Evolutionary conservation across 1,140 invertebrate species (phyloP), one percentile per base, ranked within the genome.

Genomic region (Melitaea cinxia): DNA sequence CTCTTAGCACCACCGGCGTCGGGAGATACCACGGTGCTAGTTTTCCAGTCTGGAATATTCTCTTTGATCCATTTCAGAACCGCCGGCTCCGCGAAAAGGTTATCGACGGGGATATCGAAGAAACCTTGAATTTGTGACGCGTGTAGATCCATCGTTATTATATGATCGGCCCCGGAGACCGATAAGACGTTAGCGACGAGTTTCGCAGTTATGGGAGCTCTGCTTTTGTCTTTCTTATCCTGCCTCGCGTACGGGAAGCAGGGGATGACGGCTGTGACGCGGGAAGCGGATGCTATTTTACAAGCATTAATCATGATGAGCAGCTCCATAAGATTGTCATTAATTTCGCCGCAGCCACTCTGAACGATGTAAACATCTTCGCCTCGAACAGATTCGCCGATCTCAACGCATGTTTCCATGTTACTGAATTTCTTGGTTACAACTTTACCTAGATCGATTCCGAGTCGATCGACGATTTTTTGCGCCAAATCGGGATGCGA

Each of bases 341-440:
- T 99, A 17, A 99, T 96, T 91, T 99, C 98, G 49, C 98, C 98
- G 91, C 97, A 97, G 37, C 98, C 99, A 88, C 97, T 99, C 91
- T 99, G 99, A 24, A 99, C 96, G 80, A 99, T 99, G 92, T 99
- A 99, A n/a, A 99, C 99, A 95, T 99, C 98, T 94, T 99, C 98
- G 28, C 98, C 99, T 76, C 99, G 94, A 12, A 99, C 99, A 26
- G 98, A 99, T 92, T 99, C 99, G 19, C 98, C 98, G 78, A 99
- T 99, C 93, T 99, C 98, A 64, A 99, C 99, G 92, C 98, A 98
- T 93, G 98, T 99, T 93, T 99, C 99, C 91, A 99, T 95, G 93
- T 99, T 99, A 91, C 97, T 98, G 91, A 99, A 99, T 93, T 99
- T 99, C 91, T 99, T 99, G 45, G 98, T 97, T 75, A 98, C 97